Evolutionary conservation across 2,888 invertebrate genomes (phyloP), one percentile per base, ranked within the genome.

Genomic region (Gastrophysa polygoni): DNA sequence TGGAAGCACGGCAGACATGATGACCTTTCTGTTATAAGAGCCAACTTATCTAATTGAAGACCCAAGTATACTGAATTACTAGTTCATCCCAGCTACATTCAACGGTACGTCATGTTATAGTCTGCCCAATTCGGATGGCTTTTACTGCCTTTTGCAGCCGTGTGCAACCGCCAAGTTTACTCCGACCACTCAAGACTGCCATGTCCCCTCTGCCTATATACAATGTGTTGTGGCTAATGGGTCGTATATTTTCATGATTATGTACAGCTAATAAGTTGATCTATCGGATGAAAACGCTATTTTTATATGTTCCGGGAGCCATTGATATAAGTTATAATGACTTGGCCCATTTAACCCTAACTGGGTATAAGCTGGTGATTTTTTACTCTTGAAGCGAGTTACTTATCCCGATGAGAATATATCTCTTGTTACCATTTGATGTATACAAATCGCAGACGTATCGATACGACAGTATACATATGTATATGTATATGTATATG

Each of bases 41-140:
- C 75, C 76, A 79, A 80, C 76, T 80, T 78, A 75, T 76, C 79
- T 81, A 81, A 81, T 81, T 81, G 80, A 80, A 79, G 79, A 78
- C 76, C 76, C 75, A 71, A 38, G 38, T 38, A 73, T 77, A 79
- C 77, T 78, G 78, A 80, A 80, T 80, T 80, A 80, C 75, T 78
- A 80, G 80, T 78, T 79, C 79, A 79, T 79, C 75, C 75, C 76
- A 73, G 77, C 74, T 74, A 77, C 78, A 80, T 80, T 80, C 79
- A 80, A 78, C 74, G 74, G 75, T 75, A 75, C 76, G 76, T 76
- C 76, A 77, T 76, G 71, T 71, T 73, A 73, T 38, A 38, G 38
- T 73, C 68, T 70, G 70, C 71, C 68, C 71, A 73, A 69, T 75
- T 74, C 68, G 69, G 72, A 61, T 68, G 38, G 68, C 70, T 73